A percentile compares a stretch with the other conserved stretches of the same genome.
These are phyloP conservation scores for Chaetodon auriga DNA, from an alignment of 2,113 vertebrate species.

Conservation along the genomic window DNA sequence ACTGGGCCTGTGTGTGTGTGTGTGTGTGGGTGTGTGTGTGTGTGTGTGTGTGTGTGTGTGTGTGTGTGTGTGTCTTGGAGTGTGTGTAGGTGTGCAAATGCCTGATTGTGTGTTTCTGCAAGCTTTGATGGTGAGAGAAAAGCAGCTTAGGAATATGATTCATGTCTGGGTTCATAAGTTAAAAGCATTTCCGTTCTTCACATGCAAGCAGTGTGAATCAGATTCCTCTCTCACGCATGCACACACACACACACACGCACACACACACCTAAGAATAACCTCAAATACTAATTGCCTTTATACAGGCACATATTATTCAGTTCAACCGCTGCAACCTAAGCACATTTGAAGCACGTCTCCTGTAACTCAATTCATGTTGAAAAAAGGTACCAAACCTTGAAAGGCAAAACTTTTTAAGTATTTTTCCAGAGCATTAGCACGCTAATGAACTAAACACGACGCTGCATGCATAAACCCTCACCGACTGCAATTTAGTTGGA, in stretches of 20 bases:
- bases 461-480: background rate
- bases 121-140: constrained; percentile 30
- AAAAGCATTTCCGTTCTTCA: constrained; percentile 44
- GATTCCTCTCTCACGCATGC: background rate
- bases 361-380: constrained; percentile 46
- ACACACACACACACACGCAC: constrained; percentile 10
- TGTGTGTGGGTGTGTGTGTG: background rate
- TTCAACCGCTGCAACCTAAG: constrained; percentile 52
- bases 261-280: constrained; percentile 17
- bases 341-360: constrained; percentile 39
- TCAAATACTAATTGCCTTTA: constrained; percentile 56
- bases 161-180: constrained; percentile 34
- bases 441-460: constrained; percentile 35
- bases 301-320: constrained; percentile 31
- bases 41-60: background rate
- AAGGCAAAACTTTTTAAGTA: constrained; percentile 4
- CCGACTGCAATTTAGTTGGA: constrained; percentile 3
- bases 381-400: constrained; percentile 21
- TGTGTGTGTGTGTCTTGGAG: background rate
- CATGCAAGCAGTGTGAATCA: constrained; percentile 5
- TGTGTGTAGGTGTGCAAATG: background rate
- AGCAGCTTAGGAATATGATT: constrained; percentile 35
- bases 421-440: constrained; percentile 36
- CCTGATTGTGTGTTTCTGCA: background rate
- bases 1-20: background rate